phyloP scores from a whole-genome alignment of 2,113 vertebrate genomes.

The Dromas ardeola region DNA sequence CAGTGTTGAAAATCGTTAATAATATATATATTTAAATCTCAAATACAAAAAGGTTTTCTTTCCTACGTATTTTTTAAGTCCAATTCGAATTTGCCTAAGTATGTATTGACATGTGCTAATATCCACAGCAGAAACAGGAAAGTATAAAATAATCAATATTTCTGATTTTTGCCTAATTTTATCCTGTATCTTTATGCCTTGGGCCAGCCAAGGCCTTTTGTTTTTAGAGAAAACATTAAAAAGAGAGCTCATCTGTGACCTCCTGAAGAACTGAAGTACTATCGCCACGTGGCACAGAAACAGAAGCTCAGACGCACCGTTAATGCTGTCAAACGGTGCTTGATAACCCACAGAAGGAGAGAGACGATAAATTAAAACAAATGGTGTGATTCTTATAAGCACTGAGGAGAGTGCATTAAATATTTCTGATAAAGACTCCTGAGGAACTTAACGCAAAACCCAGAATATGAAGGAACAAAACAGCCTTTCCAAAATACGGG shows the following conservation, averaged over 20 bases:
- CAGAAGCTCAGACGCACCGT: neutral
- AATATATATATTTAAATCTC: neutral
- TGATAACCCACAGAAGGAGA: neutral
- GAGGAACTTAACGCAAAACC: neutral
- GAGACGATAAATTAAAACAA: neutral
- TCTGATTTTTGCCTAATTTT: neutral
- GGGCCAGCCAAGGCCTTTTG: conserved; percentile 23
- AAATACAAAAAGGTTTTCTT: neutral
- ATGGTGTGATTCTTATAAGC: neutral
- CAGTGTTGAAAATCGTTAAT: neutral
- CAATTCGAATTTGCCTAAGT: neutral
- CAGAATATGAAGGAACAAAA: neutral
- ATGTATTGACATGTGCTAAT: neutral
- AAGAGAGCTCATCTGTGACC: neutral
- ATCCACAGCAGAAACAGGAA: conserved; percentile 1
- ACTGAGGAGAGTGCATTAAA: neutral
- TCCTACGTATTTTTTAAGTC: neutral
- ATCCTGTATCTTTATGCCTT: neutral
- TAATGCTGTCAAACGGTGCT: neutral
- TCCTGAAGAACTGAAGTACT: neutral
- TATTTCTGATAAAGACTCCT: neutral
- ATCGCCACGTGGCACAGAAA: neutral
- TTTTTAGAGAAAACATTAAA: neutral
- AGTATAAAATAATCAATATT: neutral
- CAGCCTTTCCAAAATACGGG: neutral